Evolutionary conservation across 2,888 invertebrate species (phyloP), one percentile per base, ranked within the genome.

Genomic region (Gisinianus flammeolus): DNA sequence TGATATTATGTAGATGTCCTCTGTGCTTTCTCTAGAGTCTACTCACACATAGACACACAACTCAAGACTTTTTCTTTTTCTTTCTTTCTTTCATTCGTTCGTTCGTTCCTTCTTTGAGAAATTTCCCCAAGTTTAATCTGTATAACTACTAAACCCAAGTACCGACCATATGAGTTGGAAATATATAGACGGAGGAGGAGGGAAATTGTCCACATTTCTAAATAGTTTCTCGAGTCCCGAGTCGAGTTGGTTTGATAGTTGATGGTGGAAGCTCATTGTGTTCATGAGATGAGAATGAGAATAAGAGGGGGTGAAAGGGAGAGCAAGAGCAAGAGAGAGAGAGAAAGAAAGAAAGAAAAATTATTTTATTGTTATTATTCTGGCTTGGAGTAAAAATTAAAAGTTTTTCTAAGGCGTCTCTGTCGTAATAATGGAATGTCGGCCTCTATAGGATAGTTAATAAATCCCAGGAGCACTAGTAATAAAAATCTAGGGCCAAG

Each of bases 291-390:
- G 16, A 44, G 44, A 12, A 44, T 19, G 19, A 44, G 44, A 44
- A 44, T 12, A 44, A 44, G 6, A 44, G 12, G 8, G 19, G 19
- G 22, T n/a, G 31, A 33, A 58, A 22, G n/a, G 28, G 33, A 33
- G 33, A n/a, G n/a, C n/a, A 19, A 35, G 73, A 28, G 73, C 10
- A 26, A 71, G 66, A 66, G 28, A 66, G 33, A 30, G 16, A 26
- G 28, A 28, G 28, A 62, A 22, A 22, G 56, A 62, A 28, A 44
- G 69, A 78, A 79, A 76, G 81, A 82, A 81, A 81, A 83, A 83
- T 82, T 83, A 83, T 83, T 81, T 81, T 80, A 81, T 83, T 83
- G 81, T 81, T 81, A 80, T 83, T 80, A 81, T 83, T 70, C 73
- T 58, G 67, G 62, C 78, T 66, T 76, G 73, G 73, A 79, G 75